Evolutionary conservation across 2,797 vertebrate species (phyloP), one percentile per base, ranked within the genome.

Genomic region (Chaetophractus vellerosus): DNA sequence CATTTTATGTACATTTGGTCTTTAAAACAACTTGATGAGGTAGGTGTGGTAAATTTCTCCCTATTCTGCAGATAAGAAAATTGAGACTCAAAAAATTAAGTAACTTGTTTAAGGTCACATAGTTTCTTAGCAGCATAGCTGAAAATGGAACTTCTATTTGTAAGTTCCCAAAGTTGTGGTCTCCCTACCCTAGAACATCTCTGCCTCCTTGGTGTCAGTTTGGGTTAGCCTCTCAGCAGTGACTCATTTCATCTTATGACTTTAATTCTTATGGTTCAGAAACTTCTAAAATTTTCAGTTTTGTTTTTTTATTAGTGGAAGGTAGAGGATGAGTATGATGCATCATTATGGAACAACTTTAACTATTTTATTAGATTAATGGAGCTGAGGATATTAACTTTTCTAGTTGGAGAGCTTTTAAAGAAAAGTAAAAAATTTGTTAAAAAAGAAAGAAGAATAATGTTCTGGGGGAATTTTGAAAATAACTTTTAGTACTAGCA

Each of bases 281-380:
- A 90, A 84, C 78, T 82, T 86, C 21, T 91, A 38, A 38, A 38
- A 38, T 38, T 38, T 38, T 4, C 38, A 38, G 38, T 38, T 38
- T 38, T 38, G 3, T 38, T 61, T 61, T 63, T 18, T 71, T 76
- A 87, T 33, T 11, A 63, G 57, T 59, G 28, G 41, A 50, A 89
- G n/a, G n/a, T 85, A 57, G 61, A 63, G 66, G 33, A 31, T 81
- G 55, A 87, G 1, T 23, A 41, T 80, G 55, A 87, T 82, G 24
- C 41, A 33, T 82, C 66, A 55, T 83, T 75, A 82, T 74, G 55
- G 68, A 69, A 72, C 33, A 31, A 41, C 45, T 45, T 45, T 18
- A 91, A 80, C 24, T 31, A 84, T 94, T 96, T 91, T 61, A 74
- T 45, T 93, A 75, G 38, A 76, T 38, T 28, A 48, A 45, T 89